Conservation (phyloP, 2,797 vertebrate species). For the Halcyon chelicuti region DNA sequence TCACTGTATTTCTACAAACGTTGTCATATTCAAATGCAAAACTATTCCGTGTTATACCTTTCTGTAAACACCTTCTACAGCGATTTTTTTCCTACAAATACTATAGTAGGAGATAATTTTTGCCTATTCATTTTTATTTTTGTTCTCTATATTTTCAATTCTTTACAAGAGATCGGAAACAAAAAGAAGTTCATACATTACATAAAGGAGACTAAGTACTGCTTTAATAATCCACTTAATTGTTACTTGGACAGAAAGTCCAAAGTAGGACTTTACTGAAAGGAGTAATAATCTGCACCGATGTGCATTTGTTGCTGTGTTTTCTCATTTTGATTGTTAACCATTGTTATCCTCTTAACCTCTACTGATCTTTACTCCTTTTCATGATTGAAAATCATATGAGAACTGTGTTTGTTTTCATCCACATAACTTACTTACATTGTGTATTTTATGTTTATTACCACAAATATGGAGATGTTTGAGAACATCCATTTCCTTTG, state of each 20-base stretch:
- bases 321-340: constrained; percentile 30
- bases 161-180: neutral
- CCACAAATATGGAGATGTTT: constrained; percentile 25
- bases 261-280: neutral
- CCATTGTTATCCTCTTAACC: constrained; percentile 38
- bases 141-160: neutral
- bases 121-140: neutral
- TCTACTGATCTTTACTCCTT: constrained; percentile 37
- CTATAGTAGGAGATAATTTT: neutral
- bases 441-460: neutral
- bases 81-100: neutral
- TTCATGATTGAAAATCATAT: constrained; percentile 22
- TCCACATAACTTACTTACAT: constrained; percentile 5
- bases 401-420: neutral
- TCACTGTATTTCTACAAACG: neutral
- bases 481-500: neutral
- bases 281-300: neutral
- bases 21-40: neutral
- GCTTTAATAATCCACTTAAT: neutral
- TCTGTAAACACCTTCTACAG: neutral
- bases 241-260: neutral
- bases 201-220: neutral
- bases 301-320: neutral
- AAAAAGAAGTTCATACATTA: neutral
- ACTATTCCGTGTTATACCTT: neutral